phyloP scores from a whole-genome alignment of 2,888 invertebrate genomes.

The Phasia obesa region DNA sequence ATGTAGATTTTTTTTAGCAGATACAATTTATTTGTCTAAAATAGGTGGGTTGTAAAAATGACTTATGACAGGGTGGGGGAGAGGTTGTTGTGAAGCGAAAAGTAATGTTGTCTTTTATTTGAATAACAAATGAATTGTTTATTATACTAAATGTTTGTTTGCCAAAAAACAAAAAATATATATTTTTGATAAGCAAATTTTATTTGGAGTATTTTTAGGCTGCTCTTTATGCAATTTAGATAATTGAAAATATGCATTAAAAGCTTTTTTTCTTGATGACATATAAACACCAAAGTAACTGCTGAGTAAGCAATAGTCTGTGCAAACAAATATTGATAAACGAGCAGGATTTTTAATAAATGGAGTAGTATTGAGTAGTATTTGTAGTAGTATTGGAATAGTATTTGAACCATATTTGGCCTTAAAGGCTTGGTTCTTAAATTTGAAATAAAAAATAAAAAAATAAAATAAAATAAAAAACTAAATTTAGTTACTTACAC shows the following conservation, averaged over 20 bases:
- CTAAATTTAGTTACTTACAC: not conserved
- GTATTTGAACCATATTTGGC: too few species aligned
- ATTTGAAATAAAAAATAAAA: too few species aligned
- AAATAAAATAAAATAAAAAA: too few species aligned
- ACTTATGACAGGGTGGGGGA: not conserved
- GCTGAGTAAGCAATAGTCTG: conserved; percentile 11
- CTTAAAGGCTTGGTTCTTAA: too few species aligned
- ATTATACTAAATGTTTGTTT: conserved; percentile 38
- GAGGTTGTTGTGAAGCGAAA: not conserved
- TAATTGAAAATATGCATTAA: conserved; percentile 55
- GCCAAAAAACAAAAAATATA: not conserved
- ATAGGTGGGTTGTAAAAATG: conserved; percentile 37
- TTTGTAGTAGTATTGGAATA: too few species aligned
- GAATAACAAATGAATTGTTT: conserved; percentile 26
- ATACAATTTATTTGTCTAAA: conserved; percentile 37
- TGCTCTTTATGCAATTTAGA: conserved; percentile 38
- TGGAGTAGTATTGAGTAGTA: too few species aligned
- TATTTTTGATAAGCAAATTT: conserved; percentile 22
- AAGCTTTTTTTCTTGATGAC: not conserved
- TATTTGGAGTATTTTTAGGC: not conserved
- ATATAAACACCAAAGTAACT: conserved; percentile 2
- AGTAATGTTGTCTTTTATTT: conserved; percentile 31
- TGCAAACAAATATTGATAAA: not conserved
- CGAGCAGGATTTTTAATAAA: not conserved
- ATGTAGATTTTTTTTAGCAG: conserved; percentile 1